Evolutionary conservation across 1,140 invertebrate genomes (phyloP), one percentile per base, ranked within the genome.

Genomic region (Doryteuthis pealeii): DNA sequence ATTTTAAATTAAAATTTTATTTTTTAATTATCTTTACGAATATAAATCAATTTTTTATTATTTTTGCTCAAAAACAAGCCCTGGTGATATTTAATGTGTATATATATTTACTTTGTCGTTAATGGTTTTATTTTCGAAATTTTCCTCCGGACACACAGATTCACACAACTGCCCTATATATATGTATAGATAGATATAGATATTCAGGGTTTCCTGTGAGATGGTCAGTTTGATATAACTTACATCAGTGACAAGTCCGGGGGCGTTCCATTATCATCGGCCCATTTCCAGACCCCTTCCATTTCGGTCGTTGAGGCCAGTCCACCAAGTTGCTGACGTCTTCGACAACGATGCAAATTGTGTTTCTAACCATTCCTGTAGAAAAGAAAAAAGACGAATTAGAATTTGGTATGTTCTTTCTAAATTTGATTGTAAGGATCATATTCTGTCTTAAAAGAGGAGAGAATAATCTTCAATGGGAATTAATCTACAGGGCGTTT

Each of bases 211-310:
- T 54, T 54, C n/a, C 49, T 14, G 12, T 54, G 12, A 12, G 12
- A 14, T 54, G 12, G 12, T 54, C n/a, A n/a, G 12, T 14, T n/a
- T 14, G n/a, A 54, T n/a, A n/a, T n/a, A 5, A 62, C 58, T n/a
- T 62, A 62, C 58, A 62, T 62, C 6, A 62, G 58, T 28, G 15
- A 32, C 15, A 43, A 22, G 49, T 71, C 30, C 18, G 71, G 68
- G 10, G 75, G 74, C 33, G 74, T 77, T n/a, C 79, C 73, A 58
- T 54, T 76, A 14, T 70, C 62, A 22, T 74, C 77, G 45, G 77
- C 72, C 65, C 76, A 78, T 31, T 32, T 32, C 78, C 80, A 81
- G 26, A 71, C n/a, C n/a, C 78, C 77, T 32, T 79, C 78, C n/a
- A 32, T 72, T 68, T 12, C 62, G 40, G n/a, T 79, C 80, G 32